Evolutionary conservation across 2,888 invertebrate species (phyloP).

Genomic region (Drosophila yooni): DNA sequence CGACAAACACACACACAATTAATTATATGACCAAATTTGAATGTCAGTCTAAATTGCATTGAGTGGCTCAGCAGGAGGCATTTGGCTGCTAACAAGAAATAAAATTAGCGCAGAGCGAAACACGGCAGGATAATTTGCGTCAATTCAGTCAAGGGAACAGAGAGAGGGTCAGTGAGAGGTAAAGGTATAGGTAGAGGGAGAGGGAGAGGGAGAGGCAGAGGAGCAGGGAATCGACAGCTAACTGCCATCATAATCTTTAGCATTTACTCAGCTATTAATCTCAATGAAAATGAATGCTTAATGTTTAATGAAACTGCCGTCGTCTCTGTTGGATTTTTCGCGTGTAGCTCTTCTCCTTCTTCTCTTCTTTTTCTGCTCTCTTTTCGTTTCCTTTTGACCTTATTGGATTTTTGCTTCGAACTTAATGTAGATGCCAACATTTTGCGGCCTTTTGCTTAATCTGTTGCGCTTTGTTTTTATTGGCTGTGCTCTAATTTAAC

Average conservation of each 20-base stretch:
- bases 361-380: not conserved
- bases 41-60: constrained; percentile 37
- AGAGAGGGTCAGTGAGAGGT: not conserved
- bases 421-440: constrained; percentile 38
- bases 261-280: constrained; percentile 81
- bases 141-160: not conserved
- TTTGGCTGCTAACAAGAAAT: constrained; percentile 41
- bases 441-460: constrained; percentile 57
- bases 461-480: constrained; percentile 70
- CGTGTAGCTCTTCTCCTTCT: constrained; percentile 27
- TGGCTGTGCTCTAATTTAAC: constrained; percentile 54
- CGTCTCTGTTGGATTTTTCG: constrained; percentile 40
- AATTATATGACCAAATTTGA: constrained; percentile 28
- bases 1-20: constrained; percentile 39
- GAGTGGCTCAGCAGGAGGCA: constrained; percentile 34
- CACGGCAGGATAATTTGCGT: constrained; percentile 46
- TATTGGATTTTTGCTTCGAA: constrained; percentile 22
- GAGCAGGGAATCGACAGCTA: constrained; percentile 15
- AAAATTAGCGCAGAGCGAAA: constrained; percentile 50
- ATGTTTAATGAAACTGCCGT: constrained; percentile 63
- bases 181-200: not conserved
- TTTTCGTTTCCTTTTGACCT: constrained; percentile 22
- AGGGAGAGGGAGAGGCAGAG: not conserved
- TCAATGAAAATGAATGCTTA: constrained; percentile 78
- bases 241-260: constrained; percentile 72